Evolutionary conservation across 92 coral and sea anemone genomes (phyloP).

Genomic region (Micromussa lordhowensis): DNA sequence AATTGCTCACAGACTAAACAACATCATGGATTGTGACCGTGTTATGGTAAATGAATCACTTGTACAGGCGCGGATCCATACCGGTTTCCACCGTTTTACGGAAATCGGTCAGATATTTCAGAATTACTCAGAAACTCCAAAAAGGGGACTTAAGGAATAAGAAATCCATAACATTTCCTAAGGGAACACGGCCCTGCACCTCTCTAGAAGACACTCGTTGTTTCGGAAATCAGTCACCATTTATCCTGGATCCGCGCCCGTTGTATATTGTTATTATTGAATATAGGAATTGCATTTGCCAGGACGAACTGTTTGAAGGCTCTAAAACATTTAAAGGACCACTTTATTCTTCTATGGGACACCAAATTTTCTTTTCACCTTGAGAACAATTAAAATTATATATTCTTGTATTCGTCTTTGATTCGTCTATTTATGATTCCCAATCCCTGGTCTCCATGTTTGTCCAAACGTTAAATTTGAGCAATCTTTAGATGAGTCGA

Average conservation of each 20-base stretch:
- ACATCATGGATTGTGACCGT: constrained; percentile 81
- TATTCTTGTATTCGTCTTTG: background rate
- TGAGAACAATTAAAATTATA: background rate
- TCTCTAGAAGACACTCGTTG: too few relatives aligned
- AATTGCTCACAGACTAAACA: constrained; percentile 76
- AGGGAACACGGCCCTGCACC: too few relatives aligned
- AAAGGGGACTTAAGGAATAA: too few relatives aligned
- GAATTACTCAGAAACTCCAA: too few relatives aligned
- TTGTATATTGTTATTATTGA: too few relatives aligned
- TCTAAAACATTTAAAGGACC: background rate
- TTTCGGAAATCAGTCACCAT: too few relatives aligned
- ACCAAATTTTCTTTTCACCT: background rate
- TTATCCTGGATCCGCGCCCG: too few relatives aligned
- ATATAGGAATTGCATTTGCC: background rate
- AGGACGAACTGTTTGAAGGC: background rate
- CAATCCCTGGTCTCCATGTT: background rate
- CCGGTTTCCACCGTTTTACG: too few relatives aligned
- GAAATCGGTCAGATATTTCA: too few relatives aligned
- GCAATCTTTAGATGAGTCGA: background rate
- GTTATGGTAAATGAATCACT: constrained; percentile 69
- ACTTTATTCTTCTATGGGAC: background rate
- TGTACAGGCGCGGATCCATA: too few relatives aligned
- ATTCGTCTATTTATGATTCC: too few relatives aligned
- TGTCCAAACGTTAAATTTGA: background rate
- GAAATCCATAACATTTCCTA: too few relatives aligned